Percentiles rank a stretch among this genome's conserved stretches.
These are phyloP conservation scores for Lycaon pictus DNA, from an alignment of 2,113 vertebrate genomes.

Conservation along the genomic window DNA sequence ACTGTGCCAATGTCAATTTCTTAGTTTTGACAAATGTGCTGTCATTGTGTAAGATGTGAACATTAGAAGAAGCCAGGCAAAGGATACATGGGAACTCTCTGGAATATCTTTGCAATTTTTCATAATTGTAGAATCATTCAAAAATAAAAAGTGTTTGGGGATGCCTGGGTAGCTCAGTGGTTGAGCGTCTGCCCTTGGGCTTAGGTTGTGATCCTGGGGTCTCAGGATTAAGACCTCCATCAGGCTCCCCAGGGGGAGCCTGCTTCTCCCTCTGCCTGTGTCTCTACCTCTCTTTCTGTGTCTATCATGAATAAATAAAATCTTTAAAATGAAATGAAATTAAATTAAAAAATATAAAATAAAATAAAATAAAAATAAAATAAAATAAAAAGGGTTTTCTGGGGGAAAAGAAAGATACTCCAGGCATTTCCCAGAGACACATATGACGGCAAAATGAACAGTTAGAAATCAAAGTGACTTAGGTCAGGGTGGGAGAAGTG, in stretches of 20 bases:
- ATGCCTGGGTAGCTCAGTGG: too few species aligned
- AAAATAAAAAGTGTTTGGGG: not conserved
- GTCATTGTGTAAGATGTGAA: not conserved
- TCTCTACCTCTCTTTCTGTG: too few species aligned
- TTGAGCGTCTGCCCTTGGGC: too few species aligned
- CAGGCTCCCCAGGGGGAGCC: too few species aligned
- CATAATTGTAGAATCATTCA: not conserved
- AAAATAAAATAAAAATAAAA: too few species aligned
- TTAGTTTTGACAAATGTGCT: not conserved
- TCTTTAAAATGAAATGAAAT: too few species aligned
- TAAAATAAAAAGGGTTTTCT: not conserved
- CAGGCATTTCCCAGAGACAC: not conserved
- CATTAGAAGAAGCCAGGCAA: not conserved
- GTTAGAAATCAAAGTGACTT: not conserved
- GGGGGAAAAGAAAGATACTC: not conserved
- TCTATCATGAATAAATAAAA: too few species aligned
- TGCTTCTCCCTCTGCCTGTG: too few species aligned
- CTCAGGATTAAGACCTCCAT: too few species aligned
- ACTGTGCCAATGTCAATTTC: not conserved
- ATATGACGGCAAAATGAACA: too few species aligned
- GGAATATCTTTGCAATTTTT: not conserved
- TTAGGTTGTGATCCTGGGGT: too few species aligned
- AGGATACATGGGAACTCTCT: not conserved
- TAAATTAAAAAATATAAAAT: too few species aligned
- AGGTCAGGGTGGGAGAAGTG: rapidly evolving